These are phyloP conservation scores for Nephotettix cincticeps DNA, from an alignment of 1,140 invertebrate species.

Conservation along the genomic window DNA sequence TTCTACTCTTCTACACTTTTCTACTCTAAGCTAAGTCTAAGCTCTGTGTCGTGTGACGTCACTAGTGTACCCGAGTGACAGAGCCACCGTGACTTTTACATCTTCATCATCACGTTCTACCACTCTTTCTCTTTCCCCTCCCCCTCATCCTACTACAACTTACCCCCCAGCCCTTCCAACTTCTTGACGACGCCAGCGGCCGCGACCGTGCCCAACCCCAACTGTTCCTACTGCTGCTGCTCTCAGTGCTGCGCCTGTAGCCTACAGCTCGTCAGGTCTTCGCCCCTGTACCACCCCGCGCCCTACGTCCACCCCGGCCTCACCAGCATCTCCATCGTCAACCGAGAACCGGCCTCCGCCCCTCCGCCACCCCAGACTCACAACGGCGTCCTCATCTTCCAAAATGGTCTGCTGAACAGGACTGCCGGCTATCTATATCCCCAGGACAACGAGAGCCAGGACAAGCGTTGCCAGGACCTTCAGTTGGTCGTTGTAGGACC, in stretches of 20 bases:
- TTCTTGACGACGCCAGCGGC: background rate
- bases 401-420: slow-evolving; percentile 16
- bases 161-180: slow-evolving; percentile 26
- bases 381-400: slow-evolving; percentile 18
- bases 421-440: background rate
- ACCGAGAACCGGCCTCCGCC: background rate
- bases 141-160: slow-evolving; percentile 24
- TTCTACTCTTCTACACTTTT: slow-evolving; percentile 5
- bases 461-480: slow-evolving; percentile 18
- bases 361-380: background rate
- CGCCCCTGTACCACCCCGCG: background rate
- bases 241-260: slow-evolving; percentile 23
- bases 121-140: slow-evolving; percentile 22
- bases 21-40: background rate
- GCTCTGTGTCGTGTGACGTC: background rate
- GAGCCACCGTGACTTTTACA: background rate
- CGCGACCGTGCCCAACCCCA: background rate
- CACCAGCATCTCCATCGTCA: slow-evolving; percentile 12
- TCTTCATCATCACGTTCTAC: slow-evolving; percentile 25
- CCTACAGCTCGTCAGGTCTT: background rate
- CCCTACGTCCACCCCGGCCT: slow-evolving; percentile 14
- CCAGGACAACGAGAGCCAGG: background rate
- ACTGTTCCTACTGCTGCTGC: slow-evolving; percentile 24
- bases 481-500: slow-evolving; percentile 20
- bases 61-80: background rate